Conservation (phyloP, 1,140 invertebrate genomes). For the Drosophila watanabei region DNA sequence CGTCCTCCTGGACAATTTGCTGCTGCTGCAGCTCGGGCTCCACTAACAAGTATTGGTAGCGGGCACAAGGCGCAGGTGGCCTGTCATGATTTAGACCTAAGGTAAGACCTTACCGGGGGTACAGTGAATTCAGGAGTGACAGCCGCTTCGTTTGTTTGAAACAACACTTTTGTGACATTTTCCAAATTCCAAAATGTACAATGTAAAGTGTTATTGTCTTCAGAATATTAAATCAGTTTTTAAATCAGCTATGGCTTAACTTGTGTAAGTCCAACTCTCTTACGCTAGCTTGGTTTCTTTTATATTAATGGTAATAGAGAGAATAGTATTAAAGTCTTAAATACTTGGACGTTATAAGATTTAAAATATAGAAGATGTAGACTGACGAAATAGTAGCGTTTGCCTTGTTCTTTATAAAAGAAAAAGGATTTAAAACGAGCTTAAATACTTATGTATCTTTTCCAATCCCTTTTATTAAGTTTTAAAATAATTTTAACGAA, state of each 20-base stretch:
- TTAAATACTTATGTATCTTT: not conserved
- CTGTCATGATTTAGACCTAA: conserved; percentile 69
- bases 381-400: not conserved
- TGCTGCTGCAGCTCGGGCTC: conserved; percentile 58
- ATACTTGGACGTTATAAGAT: not conserved
- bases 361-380: not conserved
- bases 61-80: conserved; percentile 41
- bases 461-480: not conserved
- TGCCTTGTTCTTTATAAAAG: not conserved
- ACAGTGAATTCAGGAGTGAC: conserved; percentile 5
- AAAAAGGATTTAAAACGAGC: conserved; percentile 1
- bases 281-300: not conserved
- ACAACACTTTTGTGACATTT: not conserved
- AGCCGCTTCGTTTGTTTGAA: not conserved
- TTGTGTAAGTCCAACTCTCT: not conserved
- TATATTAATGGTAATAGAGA: not conserved
- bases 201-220: conserved; percentile 4
- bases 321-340: not conserved
- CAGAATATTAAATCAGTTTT: not conserved
- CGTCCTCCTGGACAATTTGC: conserved; percentile 62
- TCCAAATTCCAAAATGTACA: not conserved
- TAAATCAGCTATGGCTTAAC: not conserved
- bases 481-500: not conserved
- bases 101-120: conserved; percentile 52
- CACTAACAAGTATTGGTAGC: conserved; percentile 70